Conservation (phyloP, 2,797 vertebrate species). For the Spinus pinus region DNA sequence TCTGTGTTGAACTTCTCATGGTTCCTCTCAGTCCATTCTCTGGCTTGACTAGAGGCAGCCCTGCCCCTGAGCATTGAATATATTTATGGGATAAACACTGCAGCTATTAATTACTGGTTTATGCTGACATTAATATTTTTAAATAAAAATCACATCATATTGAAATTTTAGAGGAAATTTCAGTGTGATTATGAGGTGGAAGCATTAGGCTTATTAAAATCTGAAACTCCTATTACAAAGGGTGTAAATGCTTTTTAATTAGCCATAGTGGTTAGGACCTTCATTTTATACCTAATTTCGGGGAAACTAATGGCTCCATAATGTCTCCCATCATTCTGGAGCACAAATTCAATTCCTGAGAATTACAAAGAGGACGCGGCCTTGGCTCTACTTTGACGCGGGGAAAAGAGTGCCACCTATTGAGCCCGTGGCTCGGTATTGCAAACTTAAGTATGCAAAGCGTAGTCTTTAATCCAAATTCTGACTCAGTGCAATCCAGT, state of each 20-base stretch:
- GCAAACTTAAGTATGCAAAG: not conserved
- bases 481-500: slow-evolving; percentile 42
- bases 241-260: not conserved
- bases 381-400: not conserved
- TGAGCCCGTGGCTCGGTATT: not conserved
- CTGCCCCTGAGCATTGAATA: not conserved
- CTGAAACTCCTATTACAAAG: not conserved
- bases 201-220: not conserved
- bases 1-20: not conserved
- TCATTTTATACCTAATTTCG: not conserved
- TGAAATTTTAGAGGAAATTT: not conserved
- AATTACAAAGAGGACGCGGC: accelerated
- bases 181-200: not conserved
- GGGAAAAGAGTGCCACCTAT: slow-evolving; percentile 48
- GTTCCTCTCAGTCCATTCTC: not conserved
- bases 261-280: not conserved
- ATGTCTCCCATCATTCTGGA: not conserved
- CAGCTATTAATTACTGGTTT: not conserved
- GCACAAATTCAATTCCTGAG: not conserved
- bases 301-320: not conserved
- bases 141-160: not conserved
- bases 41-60: not conserved
- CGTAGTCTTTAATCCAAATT: slow-evolving; percentile 20
- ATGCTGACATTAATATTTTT: not conserved
- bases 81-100: not conserved